Evolutionary conservation across 2,113 vertebrate species (phyloP).

Genomic region (Chroicocephalus ridibundus): DNA sequence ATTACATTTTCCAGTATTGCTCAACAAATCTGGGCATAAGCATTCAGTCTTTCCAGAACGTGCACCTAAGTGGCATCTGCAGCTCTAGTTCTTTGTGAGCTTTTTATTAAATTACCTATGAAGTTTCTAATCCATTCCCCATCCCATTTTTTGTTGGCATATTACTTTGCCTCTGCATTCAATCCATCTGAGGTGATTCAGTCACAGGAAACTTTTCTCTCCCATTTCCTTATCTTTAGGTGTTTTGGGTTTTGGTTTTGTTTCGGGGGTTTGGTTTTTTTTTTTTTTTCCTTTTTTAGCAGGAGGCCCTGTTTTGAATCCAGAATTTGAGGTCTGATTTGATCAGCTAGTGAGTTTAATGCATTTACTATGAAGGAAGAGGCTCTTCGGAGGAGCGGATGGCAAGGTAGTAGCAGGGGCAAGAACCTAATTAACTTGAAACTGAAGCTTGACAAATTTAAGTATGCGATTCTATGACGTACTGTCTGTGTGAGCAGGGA

Average conservation of each 20-base stretch:
- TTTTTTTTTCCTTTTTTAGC: not conserved
- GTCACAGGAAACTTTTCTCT: not conserved
- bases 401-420: not conserved
- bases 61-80: not conserved
- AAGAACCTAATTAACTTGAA: conserved; percentile 43
- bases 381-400: not conserved
- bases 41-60: not conserved
- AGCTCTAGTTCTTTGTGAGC: not conserved
- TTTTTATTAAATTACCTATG: not conserved
- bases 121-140: not conserved
- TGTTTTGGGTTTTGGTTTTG: not conserved
- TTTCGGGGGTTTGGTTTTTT: not conserved
- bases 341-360: not conserved
- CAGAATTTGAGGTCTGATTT: not conserved
- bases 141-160: not conserved
- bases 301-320: not conserved
- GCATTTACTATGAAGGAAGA: not conserved
- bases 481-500: not conserved
- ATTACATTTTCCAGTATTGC: not conserved
- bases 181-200: not conserved
- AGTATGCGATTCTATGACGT: not conserved
- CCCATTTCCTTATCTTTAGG: not conserved
- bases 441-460: conserved; percentile 27
- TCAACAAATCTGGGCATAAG: not conserved
- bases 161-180: not conserved